Conservation (phyloP, 2,888 invertebrate genomes). For the Hypolimnas misippus region DNA sequence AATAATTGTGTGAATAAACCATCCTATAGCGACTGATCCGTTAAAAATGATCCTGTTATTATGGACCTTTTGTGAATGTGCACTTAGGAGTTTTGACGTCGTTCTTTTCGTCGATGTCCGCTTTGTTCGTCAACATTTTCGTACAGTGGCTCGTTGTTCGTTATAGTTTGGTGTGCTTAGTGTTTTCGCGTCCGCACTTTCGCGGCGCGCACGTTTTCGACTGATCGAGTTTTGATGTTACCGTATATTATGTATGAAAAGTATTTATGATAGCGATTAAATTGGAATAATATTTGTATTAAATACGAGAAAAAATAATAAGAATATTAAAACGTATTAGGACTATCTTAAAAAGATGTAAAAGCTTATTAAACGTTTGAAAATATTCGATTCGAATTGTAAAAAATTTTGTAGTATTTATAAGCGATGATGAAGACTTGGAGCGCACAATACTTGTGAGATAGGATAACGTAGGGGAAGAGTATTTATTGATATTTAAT, state of each 20-base stretch:
- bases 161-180: slow-evolving; percentile 41
- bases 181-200: slow-evolving; percentile 31
- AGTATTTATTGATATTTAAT: slow-evolving; percentile 63
- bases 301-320: slow-evolving; percentile 27
- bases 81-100: slow-evolving; percentile 31
- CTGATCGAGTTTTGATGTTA: slow-evolving; percentile 54
- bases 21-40: no score
- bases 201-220: slow-evolving; percentile 51
- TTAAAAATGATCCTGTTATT: no score
- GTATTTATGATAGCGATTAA: slow-evolving; percentile 24
- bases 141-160: slow-evolving; percentile 23
- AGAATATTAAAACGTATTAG: slow-evolving; percentile 28
- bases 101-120: slow-evolving; percentile 11
- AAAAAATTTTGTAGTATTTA: slow-evolving; percentile 60
- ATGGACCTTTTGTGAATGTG: no score
- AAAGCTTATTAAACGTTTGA: slow-evolving; percentile 37
- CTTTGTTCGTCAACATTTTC: slow-evolving; percentile 24
- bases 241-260: slow-evolving; percentile 42
- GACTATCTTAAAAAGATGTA: slow-evolving; percentile 41
- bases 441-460: slow-evolving; percentile 81
- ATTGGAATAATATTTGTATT: slow-evolving; percentile 31
- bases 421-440: slow-evolving; percentile 67
- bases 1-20: no score
- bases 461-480: slow-evolving; percentile 63
- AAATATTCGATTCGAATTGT: slow-evolving; percentile 44